Conservation (phyloP, 2,113 vertebrate genomes). For the Xerus inauris region DNA sequence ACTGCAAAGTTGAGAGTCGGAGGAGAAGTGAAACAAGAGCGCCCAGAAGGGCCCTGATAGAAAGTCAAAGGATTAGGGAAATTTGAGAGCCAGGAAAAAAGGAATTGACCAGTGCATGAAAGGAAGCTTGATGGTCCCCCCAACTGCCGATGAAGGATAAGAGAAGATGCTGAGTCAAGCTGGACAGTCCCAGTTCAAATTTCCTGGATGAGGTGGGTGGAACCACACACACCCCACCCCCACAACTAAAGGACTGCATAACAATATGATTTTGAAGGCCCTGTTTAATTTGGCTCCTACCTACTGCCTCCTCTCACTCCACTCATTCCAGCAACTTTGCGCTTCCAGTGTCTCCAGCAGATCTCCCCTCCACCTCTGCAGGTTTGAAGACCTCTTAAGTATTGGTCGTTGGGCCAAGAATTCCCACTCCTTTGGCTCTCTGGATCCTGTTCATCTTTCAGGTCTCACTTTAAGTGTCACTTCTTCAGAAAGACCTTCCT, state of each 20-base stretch:
- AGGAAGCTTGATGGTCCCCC: neutral
- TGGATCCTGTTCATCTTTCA: neutral
- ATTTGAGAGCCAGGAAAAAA: neutral
- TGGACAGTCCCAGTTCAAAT: neutral
- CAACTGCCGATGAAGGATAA: neutral
- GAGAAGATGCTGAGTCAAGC: neutral
- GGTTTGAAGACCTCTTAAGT: too few relatives aligned
- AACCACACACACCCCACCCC: neutral
- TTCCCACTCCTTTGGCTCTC: neutral
- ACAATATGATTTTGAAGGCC: neutral
- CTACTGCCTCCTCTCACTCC: neutral
- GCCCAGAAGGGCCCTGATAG: neutral
- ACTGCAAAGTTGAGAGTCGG: neutral
- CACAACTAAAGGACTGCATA: neutral
- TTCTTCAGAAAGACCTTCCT: neutral
- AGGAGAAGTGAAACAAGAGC: neutral
- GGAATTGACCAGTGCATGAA: neutral
- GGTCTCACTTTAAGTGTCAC: neutral
- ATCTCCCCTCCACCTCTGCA: neutral
- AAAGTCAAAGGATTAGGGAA: slow-evolving; percentile 1
- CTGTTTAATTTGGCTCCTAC: neutral
- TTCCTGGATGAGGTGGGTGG: neutral
- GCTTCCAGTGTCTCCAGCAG: neutral
- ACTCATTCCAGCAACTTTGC: neutral
- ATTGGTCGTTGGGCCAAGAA: neutral